phyloP scores from a whole-genome alignment of 2,888 invertebrate genomes.

The Drosophila rellima region DNA sequence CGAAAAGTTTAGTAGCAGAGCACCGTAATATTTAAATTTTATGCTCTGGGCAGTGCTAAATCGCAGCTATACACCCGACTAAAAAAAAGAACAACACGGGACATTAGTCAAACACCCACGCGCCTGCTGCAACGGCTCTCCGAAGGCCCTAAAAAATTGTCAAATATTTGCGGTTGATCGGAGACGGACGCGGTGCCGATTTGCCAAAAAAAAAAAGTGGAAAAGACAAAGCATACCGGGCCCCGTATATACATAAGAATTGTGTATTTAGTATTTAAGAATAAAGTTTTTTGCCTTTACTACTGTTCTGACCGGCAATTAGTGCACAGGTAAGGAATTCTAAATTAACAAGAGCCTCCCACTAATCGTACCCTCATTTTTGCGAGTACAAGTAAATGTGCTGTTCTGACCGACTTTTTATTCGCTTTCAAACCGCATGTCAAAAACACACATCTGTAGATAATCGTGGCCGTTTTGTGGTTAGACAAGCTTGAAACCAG shows the following conservation, averaged over 20 bases:
- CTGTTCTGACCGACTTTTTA: slow-evolving; percentile 56
- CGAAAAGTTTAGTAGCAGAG: slow-evolving; percentile 68
- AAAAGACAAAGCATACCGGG: slow-evolving; percentile 31
- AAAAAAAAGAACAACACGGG: slow-evolving; percentile 25
- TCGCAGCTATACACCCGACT: slow-evolving; percentile 26
- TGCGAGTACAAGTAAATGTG: slow-evolving; percentile 36
- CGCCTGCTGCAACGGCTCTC: slow-evolving; percentile 29
- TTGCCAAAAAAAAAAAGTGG: slow-evolving; percentile 45
- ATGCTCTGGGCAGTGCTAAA: slow-evolving; percentile 45
- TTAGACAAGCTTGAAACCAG: slow-evolving; percentile 58
- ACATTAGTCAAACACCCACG: slow-evolving; percentile 19
- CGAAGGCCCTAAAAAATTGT: slow-evolving; percentile 48
- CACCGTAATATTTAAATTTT: slow-evolving; percentile 51
- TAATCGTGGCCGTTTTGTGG: slow-evolving; percentile 67
- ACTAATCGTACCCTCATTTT: slow-evolving; percentile 29
- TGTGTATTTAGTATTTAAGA: slow-evolving; percentile 63
- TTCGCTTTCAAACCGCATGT: slow-evolving; percentile 41
- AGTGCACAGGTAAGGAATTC: slow-evolving; percentile 49
- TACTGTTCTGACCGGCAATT: slow-evolving; percentile 48
- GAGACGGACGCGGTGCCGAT: slow-evolving; percentile 59
- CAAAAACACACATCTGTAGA: slow-evolving; percentile 15
- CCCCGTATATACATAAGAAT: slow-evolving; percentile 21
- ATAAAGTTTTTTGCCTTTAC: slow-evolving; percentile 55
- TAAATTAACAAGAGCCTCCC: slow-evolving; percentile 25
- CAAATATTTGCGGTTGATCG: slow-evolving; percentile 45